These are phyloP conservation scores for Epiblema foenella DNA, from an alignment of 2,888 invertebrate genomes.

Conservation along the genomic window DNA sequence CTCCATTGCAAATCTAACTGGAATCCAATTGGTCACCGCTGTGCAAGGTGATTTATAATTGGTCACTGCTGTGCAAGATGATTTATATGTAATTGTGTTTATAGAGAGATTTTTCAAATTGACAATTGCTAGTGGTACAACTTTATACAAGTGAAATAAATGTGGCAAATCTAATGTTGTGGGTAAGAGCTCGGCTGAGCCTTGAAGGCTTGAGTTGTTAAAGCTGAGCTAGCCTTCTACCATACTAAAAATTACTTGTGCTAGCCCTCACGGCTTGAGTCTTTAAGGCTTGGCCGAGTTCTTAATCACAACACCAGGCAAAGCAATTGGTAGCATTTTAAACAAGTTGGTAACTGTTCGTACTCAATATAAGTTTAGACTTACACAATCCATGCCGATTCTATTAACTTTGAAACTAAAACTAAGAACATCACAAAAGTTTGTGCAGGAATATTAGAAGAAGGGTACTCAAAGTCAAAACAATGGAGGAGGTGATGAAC, in stretches of 20 bases:
- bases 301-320: too few relatives aligned
- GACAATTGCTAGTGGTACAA: background rate
- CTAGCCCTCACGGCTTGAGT: too few relatives aligned
- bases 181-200: too few relatives aligned
- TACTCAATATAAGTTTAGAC: background rate
- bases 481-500: conserved; percentile 56
- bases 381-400: background rate
- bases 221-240: too few relatives aligned
- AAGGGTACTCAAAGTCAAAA: conserved; percentile 52
- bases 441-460: conserved; percentile 41
- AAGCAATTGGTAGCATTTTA: background rate
- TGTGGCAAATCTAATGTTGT: too few relatives aligned
- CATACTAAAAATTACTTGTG: too few relatives aligned
- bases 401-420: conserved; percentile 20
- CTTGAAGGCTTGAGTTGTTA: too few relatives aligned
- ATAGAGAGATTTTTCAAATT: background rate
- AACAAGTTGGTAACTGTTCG: background rate
- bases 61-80: background rate
- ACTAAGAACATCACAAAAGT: conserved; percentile 45
- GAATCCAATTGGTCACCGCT: background rate
- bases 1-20: background rate
- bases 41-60: background rate
- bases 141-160: too few relatives aligned
- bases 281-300: too few relatives aligned
- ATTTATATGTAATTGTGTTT: background rate